Evolutionary conservation across 1,140 invertebrate genomes (phyloP).

Genomic region (Calosoma granatense): DNA sequence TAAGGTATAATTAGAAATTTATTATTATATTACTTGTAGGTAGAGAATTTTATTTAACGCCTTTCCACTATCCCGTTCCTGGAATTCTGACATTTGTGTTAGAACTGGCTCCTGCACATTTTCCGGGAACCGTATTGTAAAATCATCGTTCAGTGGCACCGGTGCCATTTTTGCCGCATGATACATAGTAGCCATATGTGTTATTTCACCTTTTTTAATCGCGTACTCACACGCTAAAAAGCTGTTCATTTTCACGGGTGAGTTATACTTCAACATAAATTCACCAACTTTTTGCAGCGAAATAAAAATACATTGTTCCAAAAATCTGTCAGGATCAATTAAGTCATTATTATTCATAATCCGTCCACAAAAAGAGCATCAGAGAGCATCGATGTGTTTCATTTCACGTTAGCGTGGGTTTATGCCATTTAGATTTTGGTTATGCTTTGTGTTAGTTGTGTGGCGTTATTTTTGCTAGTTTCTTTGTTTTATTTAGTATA

Average conservation of each 20-base stretch:
- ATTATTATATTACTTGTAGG: not conserved
- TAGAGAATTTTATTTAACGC: not conserved
- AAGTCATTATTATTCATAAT: too few species aligned
- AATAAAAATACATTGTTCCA: not conserved
- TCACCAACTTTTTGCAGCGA: not conserved
- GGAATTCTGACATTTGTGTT: not conserved
- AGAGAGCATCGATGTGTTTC: too few species aligned
- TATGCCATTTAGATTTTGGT: too few species aligned
- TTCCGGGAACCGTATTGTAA: not conserved
- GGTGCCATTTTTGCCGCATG: not conserved
- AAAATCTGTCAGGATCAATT: not conserved
- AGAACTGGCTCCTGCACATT: not conserved
- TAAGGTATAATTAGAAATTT: not conserved
- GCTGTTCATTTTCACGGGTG: not conserved
- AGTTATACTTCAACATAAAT: not conserved
- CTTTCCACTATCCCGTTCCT: not conserved
- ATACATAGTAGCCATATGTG: not conserved
- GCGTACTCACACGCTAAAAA: not conserved
- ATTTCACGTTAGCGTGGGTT: too few species aligned
- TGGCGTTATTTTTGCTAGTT: too few species aligned
- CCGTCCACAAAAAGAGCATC: too few species aligned
- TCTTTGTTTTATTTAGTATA: too few species aligned
- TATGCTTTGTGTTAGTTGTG: too few species aligned
- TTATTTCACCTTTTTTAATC: not conserved
- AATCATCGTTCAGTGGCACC: not conserved